Percentiles rank a stretch among this genome's conserved stretches.
Evolutionary conservation across 1,140 invertebrate species (phyloP).

Genomic region (Drepana arcuata): DNA sequence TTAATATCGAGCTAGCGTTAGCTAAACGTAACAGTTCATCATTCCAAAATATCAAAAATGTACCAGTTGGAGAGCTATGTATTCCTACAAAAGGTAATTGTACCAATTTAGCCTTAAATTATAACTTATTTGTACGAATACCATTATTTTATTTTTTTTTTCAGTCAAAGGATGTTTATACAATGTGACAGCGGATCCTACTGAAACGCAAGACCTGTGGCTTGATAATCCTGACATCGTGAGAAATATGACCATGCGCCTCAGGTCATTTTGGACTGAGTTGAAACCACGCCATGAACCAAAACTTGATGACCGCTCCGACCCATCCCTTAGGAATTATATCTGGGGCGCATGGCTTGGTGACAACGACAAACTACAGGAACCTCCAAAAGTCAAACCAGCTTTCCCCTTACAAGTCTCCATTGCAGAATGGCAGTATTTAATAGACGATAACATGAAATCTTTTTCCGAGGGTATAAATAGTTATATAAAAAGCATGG

Average conservation of each 20-base stretch:
- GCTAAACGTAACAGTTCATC: constrained; percentile 12
- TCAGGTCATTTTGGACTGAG: constrained; percentile 20
- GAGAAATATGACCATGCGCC: constrained; percentile 14
- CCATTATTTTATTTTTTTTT: too few species aligned
- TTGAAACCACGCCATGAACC: constrained; percentile 12
- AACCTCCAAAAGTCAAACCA: constrained; percentile 7
- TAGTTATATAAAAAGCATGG: constrained; percentile 18
- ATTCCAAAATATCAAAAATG: background rate
- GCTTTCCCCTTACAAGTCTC: constrained; percentile 23
- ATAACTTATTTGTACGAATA: too few species aligned
- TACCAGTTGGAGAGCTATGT: constrained; percentile 9
- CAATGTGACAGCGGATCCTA: constrained; percentile 22
- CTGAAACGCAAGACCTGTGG: constrained; percentile 25
- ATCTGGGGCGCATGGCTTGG: constrained; percentile 21
- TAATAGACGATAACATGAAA: constrained; percentile 19
- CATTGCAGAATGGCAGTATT: constrained; percentile 18
- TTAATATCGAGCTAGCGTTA: constrained; percentile 14
- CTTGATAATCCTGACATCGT: constrained; percentile 14
- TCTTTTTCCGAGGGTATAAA: constrained; percentile 17
- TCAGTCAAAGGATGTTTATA: constrained; percentile 28
- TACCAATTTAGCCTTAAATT: too few species aligned
- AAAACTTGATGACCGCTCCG: constrained; percentile 9
- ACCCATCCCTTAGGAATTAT: constrained; percentile 18
- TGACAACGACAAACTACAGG: constrained; percentile 11
- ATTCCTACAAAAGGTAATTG: constrained; percentile 21